Base-by-base conservation (phyloP, 2,797 vertebrate species). In the Corythornis leucogaster region DNA sequence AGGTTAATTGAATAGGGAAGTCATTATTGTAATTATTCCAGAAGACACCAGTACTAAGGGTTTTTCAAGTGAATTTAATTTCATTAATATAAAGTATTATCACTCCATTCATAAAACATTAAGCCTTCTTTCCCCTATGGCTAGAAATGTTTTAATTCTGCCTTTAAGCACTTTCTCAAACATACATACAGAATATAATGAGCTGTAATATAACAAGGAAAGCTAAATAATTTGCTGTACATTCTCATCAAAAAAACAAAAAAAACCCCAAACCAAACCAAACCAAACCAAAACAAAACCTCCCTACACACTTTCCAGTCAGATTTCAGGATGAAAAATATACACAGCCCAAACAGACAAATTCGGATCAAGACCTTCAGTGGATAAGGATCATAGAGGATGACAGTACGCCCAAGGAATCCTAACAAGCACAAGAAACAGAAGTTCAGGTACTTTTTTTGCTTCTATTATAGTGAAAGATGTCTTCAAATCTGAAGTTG, bases 1-100 rank as follows among this genome's bases (percentile, higher is more conserved):
- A 80, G 64, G 33, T 94, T 93, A 94, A 93, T 80, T 85, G 71
- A 88, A 80, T 50, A 81, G 6, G 12, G 31, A 92, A 88, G 35
- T 55, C 55, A 76, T 86, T 64, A 84, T 88, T 58, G 46, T 58
- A 81, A 88, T 93, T 93, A 78, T 88, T 95, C 45, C 43, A 83
- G 61, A 92, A 48, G 31, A 84, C 48, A 71, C 21, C 21, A 75
- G 10, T 51, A 59, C 62, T 80, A 53, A 80, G 25, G 8, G 7
- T 53, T 78, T 85, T 93, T 71, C 18, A 46, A 83, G 9, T 26
- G 8, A 85, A 73, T 85, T 86, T 89, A 38, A 79, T 66, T 84
- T 87, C 54, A 89, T 30, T 42, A 61, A 50, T 68, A 86, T 31
- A 88, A 80, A 80, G 6, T 46, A 69, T 86, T 82, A 87, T 50